Base-by-base conservation (phyloP, 2,113 vertebrate genomes). In the Chloropsis cyanopogon region DNA sequence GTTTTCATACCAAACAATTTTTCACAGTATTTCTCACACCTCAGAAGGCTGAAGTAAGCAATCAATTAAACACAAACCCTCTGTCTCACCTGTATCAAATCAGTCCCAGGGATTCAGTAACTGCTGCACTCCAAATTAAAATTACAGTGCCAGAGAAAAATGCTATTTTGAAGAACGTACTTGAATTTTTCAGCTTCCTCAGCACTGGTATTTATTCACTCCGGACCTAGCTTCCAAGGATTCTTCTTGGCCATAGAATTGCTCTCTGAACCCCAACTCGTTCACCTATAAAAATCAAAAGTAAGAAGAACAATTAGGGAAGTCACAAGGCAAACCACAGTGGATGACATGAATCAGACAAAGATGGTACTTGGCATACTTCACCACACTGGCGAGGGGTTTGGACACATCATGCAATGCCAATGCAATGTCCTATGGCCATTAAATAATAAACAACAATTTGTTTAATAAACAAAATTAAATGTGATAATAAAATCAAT, bases 361-460 rank as follows among this genome's bases (percentile, higher is more conserved):
- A 84, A 91, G n/a, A 29, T 10, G n/a, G 49, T 35, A 53, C 44
- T 24, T 21, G 49, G 95, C 93, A 16, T 87, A 87, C 94, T 77
- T 89, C 37, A 94, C 77, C 81, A 14, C 29, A 16, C 6, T 35
- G 56, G 60, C 3, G 6, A 87, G 78, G 61, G 70, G n/a, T 85
- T 72, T 86, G 86, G 82, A 87, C 61, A 92, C 86, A 92, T 23
- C 93, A 79, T 85, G 83, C 86, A 91, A 79, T 49, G 89, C 91
- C 94, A 87, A 5, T 13, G 83, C 21, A 73, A 35, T 46, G 78
- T 91, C 91, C n/a, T n/a, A n/a, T n/a, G n/a, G n/a, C n/a, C n/a
- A n/a, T n/a, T n/a, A n/a, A n/a, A n/a, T n/a, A n/a, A n/a, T n/a
- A n/a, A n/a, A n/a, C n/a, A n/a, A n/a, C n/a, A n/a, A n/a, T n/a